A percentile compares a stretch with the other conserved stretches of the same genome.
Conservation (phyloP, 1,140 invertebrate species). For the Bombus confusus region DNA sequence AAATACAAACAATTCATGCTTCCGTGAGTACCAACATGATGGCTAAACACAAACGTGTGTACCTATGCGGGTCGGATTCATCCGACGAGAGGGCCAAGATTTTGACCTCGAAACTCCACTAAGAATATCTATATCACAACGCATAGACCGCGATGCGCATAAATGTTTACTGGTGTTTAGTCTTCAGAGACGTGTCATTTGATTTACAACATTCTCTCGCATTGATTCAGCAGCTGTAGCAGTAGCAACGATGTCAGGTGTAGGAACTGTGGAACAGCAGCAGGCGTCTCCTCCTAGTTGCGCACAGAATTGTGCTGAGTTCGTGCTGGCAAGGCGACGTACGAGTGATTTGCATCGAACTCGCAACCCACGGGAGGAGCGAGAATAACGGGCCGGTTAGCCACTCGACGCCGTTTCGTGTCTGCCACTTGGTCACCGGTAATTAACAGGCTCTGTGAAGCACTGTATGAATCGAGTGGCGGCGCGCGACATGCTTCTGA, state of each 20-base stretch:
- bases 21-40: neutral
- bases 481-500: constrained; percentile 10
- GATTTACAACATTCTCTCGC: constrained; percentile 64
- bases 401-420: constrained; percentile 58
- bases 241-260: constrained; percentile 40
- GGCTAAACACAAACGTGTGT: neutral
- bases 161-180: constrained; percentile 6
- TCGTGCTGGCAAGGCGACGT: constrained; percentile 69
- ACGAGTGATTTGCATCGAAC: constrained; percentile 70
- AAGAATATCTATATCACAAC: constrained; percentile 5
- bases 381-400: constrained; percentile 64
- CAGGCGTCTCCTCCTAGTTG: constrained; percentile 33
- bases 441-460: constrained; percentile 61
- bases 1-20: neutral
- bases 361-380: constrained; percentile 46
- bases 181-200: constrained; percentile 48
- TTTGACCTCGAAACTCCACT: neutral
- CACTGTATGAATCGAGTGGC: constrained; percentile 46
- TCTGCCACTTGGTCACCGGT: constrained; percentile 57
- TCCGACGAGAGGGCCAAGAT: too few species aligned
- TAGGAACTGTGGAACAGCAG: constrained; percentile 19
- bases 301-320: constrained; percentile 69
- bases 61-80: neutral
- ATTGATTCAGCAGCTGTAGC: constrained; percentile 33
- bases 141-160: constrained; percentile 14